Percentiles rank a stretch among this genome's conserved stretches.
Evolutionary conservation across 2,888 invertebrate genomes (phyloP).

Genomic region (Flexamia atlantica): DNA sequence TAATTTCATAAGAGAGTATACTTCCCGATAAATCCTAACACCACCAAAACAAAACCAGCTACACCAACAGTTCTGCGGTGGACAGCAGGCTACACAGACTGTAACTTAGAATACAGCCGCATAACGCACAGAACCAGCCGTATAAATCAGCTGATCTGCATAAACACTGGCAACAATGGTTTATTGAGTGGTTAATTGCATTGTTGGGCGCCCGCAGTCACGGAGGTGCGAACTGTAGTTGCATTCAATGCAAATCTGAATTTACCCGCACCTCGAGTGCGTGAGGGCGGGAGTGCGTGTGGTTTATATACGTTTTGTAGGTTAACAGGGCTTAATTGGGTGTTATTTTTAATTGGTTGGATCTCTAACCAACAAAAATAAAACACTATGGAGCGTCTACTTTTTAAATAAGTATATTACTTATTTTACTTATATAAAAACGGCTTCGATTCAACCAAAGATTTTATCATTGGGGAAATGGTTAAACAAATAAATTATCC

Average conservation of each 20-base stretch:
- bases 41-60: not conserved
- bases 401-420: too few relatives aligned
- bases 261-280: not conserved
- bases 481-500: too few relatives aligned
- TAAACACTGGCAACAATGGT: slow-evolving; percentile 55
- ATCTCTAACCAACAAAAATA: too few relatives aligned
- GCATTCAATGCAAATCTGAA: slow-evolving; percentile 54
- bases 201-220: slow-evolving; percentile 25
- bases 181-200: slow-evolving; percentile 60
- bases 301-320: too few relatives aligned
- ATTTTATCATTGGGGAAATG: too few relatives aligned
- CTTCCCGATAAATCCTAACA: too few relatives aligned
- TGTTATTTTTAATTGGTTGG: too few relatives aligned
- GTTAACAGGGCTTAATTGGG: too few relatives aligned
- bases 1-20: too few relatives aligned
- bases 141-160: slow-evolving; percentile 55
- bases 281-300: not conserved
- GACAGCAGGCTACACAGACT: not conserved
- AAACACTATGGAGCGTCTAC: too few relatives aligned
- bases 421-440: too few relatives aligned
- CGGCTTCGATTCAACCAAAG: too few relatives aligned
- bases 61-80: not conserved
- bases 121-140: slow-evolving; percentile 46
- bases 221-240: slow-evolving; percentile 37
- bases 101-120: slow-evolving; percentile 23